Evolutionary conservation across 2,797 vertebrate species (phyloP).

Genomic region (Spinibarbus caldwelli): DNA sequence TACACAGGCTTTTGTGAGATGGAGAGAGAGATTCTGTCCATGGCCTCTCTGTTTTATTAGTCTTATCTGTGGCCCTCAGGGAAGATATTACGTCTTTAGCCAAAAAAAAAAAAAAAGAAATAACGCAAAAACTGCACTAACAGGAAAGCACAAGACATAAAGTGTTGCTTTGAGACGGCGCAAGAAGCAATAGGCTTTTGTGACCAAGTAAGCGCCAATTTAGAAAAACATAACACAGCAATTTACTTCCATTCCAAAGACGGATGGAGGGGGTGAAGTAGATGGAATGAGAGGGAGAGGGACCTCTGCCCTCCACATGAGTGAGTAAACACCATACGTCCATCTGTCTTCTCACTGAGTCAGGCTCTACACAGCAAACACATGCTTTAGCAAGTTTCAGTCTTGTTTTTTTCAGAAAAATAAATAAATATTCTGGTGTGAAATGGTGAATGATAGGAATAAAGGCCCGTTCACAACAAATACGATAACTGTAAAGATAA

Average conservation of each 20-base stretch:
- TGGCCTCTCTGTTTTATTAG: conserved; percentile 51
- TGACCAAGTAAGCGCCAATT: background rate
- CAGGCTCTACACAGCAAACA: background rate
- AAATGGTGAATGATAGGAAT: background rate
- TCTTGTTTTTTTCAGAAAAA: background rate
- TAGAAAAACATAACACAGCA: conserved; percentile 30
- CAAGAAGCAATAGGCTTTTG: background rate
- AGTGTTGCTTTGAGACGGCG: conserved; percentile 9
- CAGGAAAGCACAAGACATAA: conserved; percentile 12
- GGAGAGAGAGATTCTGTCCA: conserved; percentile 35
- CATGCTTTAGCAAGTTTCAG: background rate
- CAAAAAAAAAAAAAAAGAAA: conserved; percentile 36
- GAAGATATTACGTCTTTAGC: conserved; percentile 48
- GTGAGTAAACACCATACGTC: conserved; percentile 1
- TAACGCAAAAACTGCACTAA: conserved; percentile 19
- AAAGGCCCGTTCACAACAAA: background rate
- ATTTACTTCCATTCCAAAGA: conserved; percentile 15
- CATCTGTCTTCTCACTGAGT: conserved; percentile 9
- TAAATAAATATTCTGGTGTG: background rate
- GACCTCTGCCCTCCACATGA: conserved; percentile 3
- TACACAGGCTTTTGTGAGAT: conserved; percentile 49
- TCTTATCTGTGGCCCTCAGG: conserved; percentile 55
- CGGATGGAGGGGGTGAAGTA: background rate
- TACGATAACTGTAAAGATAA: background rate
- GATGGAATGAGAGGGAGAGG: background rate